Percentiles rank a stretch among this genome's conserved stretches.
Evolutionary conservation across 2,113 vertebrate species (phyloP).

Genomic region (Hippocampus barbouri): DNA sequence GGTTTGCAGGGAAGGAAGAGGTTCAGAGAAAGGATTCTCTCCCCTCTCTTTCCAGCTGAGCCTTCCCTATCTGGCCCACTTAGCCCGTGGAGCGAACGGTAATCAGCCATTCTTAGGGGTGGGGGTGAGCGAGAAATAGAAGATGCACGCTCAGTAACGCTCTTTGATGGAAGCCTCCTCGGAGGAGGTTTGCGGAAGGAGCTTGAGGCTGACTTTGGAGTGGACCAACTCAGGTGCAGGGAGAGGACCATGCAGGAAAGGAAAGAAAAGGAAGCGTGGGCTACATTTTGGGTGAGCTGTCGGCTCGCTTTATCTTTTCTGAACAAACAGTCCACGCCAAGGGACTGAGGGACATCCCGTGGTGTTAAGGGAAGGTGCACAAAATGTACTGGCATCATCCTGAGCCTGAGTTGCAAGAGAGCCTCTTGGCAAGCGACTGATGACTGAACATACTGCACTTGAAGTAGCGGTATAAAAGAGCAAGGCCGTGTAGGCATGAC

Average conservation of each 20-base stretch:
- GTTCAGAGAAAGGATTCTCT: constrained; percentile 37
- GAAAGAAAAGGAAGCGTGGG: not conserved
- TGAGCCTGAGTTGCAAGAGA: constrained; percentile 25
- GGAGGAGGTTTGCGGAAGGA: constrained; percentile 57
- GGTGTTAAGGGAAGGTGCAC: constrained; percentile 26
- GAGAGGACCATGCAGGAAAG: constrained; percentile 9
- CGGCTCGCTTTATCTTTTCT: constrained; percentile 19
- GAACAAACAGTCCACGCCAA: constrained; percentile 19
- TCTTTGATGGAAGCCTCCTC: constrained; percentile 64
- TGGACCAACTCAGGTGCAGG: constrained; percentile 33
- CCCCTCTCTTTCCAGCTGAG: constrained; percentile 62
- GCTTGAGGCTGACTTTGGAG: constrained; percentile 51
- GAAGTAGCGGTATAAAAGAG: constrained; percentile 39
- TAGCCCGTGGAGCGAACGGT: constrained; percentile 72
- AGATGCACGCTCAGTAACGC: constrained; percentile 49
- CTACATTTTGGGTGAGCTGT: constrained; percentile 28
- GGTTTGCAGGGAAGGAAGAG: not conserved
- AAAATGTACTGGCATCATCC: constrained; percentile 23
- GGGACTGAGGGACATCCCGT: constrained; percentile 21
- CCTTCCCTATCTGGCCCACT: constrained; percentile 68
- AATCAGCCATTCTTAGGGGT: constrained; percentile 70
- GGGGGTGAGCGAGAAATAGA: constrained; percentile 42
- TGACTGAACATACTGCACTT: constrained; percentile 21
- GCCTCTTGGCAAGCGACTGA: constrained; percentile 17
- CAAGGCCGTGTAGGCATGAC: constrained; percentile 14